Conservation (phyloP, 2,113 vertebrate genomes). For the Butorides virescens region DNA sequence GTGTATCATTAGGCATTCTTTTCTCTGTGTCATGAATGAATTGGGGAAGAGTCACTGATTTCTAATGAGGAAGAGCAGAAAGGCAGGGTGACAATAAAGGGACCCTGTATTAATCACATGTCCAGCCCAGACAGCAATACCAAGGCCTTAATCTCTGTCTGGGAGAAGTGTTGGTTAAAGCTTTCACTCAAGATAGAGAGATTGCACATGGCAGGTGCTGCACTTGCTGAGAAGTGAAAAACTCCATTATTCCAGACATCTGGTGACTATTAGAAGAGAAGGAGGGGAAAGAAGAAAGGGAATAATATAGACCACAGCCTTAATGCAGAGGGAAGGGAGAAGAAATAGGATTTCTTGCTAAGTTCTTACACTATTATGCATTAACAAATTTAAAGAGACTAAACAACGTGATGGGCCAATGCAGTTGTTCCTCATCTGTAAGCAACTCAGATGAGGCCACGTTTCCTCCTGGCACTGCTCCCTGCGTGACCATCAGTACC, state of each 20-base stretch:
- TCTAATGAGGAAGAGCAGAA: constrained; percentile 37
- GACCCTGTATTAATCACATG: background rate
- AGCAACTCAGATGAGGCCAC: background rate
- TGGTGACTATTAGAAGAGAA: background rate
- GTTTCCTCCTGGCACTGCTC: background rate
- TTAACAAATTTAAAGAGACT: background rate
- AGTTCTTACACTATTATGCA: background rate
- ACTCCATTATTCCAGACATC: background rate
- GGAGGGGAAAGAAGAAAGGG: background rate
- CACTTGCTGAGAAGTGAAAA: background rate
- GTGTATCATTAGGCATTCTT: constrained; percentile 35
- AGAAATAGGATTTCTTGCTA: background rate
- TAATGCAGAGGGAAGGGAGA: background rate
- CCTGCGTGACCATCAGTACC: accelerated
- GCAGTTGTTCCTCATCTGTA: background rate
- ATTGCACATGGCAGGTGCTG: constrained; percentile 22
- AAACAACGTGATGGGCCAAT: background rate
- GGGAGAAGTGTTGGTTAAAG: background rate
- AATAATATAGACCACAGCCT: background rate
- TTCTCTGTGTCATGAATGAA: background rate
- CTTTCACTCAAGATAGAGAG: background rate
- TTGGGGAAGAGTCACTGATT: constrained; percentile 34
- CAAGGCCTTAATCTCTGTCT: background rate
- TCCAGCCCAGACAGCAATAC: background rate
- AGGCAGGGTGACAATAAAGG: constrained; percentile 16